Evolutionary conservation across 2,888 invertebrate species (phyloP).

Genomic region (Ectemnius cavifrons): DNA sequence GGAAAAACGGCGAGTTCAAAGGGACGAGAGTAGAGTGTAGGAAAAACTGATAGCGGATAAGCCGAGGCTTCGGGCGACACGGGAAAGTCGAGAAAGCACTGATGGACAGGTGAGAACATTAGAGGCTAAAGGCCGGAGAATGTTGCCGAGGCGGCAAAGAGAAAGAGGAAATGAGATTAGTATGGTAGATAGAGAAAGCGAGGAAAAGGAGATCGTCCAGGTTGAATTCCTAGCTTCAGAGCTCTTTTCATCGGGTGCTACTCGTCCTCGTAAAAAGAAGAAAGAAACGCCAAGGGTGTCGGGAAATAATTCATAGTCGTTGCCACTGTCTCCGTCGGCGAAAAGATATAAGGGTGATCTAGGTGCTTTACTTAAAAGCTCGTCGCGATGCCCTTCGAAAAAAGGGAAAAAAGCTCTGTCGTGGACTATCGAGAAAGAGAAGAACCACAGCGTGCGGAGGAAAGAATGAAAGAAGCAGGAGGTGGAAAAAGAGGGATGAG

Average conservation of each 20-base stretch:
- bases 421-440: constrained; percentile 14
- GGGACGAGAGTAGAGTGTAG: too few species aligned
- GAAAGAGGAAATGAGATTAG: constrained; percentile 12
- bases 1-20: too few species aligned
- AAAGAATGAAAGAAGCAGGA: background rate
- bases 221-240: background rate
- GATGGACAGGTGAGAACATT: constrained; percentile 22
- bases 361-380: constrained; percentile 41
- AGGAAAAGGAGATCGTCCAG: background rate
- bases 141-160: constrained; percentile 23
- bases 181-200: background rate
- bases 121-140: constrained; percentile 15
- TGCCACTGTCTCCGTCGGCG: background rate
- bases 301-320: constrained; percentile 13
- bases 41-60: too few species aligned
- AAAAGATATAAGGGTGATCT: background rate
- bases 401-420: background rate
- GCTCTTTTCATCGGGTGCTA: constrained; percentile 19
- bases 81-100: constrained; percentile 36
- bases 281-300: background rate
- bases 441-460: constrained; percentile 7
- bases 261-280: background rate
- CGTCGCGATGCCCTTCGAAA: constrained; percentile 15
- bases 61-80: background rate
- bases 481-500: constrained; percentile 3